phyloP scores from a whole-genome alignment of 1,140 invertebrate genomes.

The Hesperophylax magnus region DNA sequence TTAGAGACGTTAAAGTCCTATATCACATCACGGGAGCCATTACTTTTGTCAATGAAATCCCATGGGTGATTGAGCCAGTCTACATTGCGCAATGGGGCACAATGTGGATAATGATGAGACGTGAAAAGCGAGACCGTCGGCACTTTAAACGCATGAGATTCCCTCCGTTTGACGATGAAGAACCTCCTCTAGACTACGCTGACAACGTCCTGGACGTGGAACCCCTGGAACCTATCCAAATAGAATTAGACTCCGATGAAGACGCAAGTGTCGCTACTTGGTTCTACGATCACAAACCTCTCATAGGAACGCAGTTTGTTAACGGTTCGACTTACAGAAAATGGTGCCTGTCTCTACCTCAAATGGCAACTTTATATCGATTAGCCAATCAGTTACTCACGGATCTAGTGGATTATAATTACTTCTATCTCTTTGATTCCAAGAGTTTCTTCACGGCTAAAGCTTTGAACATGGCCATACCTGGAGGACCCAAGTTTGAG shows the following conservation, averaged over 20 bases:
- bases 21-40: constrained; percentile 99
- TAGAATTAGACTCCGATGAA: constrained; percentile 97
- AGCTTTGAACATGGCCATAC: constrained; percentile 99
- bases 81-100: constrained; percentile 99
- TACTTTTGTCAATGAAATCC: constrained; percentile 99
- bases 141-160: constrained; percentile 99
- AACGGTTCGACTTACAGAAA: constrained; percentile 97
- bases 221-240: constrained; percentile 98
- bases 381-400: constrained; percentile 98
- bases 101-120: constrained; percentile 99
- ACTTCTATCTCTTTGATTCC: constrained; percentile 99
- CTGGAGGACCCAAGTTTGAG: constrained; percentile 99
- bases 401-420: constrained; percentile 98
- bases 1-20: constrained; percentile 96
- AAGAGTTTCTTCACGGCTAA: constrained; percentile 99
- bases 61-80: constrained; percentile 99
- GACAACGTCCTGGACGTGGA: constrained; percentile 99
- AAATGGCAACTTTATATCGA: constrained; percentile 97
- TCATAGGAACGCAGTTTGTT: constrained; percentile 92
- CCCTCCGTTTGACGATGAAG: constrained; percentile 99
- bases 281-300: constrained; percentile 99
- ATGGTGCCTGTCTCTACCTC: constrained; percentile 96
- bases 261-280: constrained; percentile 92
- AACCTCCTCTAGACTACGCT: constrained; percentile 98
- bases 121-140: constrained; percentile 97